Conservation (phyloP, 2,113 vertebrate genomes). For the Vimba vimba region DNA sequence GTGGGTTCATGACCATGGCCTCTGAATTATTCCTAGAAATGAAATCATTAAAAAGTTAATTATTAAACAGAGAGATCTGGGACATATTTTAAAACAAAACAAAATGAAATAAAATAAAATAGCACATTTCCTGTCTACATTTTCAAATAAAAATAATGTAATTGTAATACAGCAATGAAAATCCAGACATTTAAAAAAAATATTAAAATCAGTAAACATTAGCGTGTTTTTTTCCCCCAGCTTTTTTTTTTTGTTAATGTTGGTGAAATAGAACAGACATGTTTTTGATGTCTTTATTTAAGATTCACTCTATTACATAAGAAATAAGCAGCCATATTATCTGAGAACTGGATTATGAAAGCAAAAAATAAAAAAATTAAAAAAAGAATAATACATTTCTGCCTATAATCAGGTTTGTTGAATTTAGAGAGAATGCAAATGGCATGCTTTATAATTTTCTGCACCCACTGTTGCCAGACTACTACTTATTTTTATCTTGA, state of each 20-base stretch:
- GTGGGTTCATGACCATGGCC: conserved; percentile 88
- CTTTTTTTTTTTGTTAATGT: background rate
- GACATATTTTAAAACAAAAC: background rate
- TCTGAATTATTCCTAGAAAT: conserved; percentile 88
- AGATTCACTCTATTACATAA: background rate
- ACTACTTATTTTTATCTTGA: background rate
- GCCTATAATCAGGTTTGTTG: background rate
- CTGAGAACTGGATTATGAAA: background rate
- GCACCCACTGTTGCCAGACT: background rate
- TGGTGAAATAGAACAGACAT: background rate
- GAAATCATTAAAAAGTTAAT: conserved; percentile 9
- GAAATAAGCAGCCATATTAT: background rate
- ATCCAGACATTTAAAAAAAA: background rate
- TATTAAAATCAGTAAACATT: background rate
- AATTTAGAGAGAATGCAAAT: background rate
- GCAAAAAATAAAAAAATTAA: background rate
- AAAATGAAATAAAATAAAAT: background rate
- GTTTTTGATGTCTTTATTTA: background rate
- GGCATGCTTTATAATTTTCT: background rate
- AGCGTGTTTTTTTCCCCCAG: too few relatives aligned
- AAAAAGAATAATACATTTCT: background rate
- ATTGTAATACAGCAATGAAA: background rate
- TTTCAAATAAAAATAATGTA: background rate
- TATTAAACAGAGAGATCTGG: background rate
- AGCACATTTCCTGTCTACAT: background rate